Base-by-base conservation (phyloP, 1,140 invertebrate species). In the Wasmannia auropunctata region DNA sequence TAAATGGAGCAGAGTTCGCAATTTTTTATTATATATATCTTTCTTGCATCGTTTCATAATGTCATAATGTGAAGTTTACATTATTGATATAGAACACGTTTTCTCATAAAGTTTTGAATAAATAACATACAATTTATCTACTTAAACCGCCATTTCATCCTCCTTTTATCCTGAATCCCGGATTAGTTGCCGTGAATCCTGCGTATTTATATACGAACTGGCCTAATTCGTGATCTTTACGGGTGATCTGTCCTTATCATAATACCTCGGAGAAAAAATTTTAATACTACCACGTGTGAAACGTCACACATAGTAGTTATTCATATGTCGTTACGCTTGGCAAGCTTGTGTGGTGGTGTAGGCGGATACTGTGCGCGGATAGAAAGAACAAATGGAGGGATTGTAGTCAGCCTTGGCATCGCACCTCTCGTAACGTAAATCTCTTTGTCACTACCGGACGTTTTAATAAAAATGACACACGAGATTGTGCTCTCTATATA, bases 341-440 rank as follows among this genome's bases (percentile, higher is more conserved):
- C 6, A 76, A 54, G 31, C 7, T 16, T 31, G 40, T 25, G 58
- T 83, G 22, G 22, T 34, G 46, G 46, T 16, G 54, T 75, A 22
- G 43, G 37, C 54, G 65, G 3, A 40, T 0, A n/a, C 3, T 40
- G 19, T n/a, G 22, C 22, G 31, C 8, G n/a, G 25, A 75, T 79
- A 76, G 37, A 85, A 88, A 79, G 31, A 49, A 75, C 22, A 85
- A 84, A 62, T 10, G 28, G 19, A 46, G 40, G 74, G 56, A 89
- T 90, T 90, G 88, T 90, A 85, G 88, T 90, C 58, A 85, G 25
- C 89, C 89, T 90, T 90, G 80, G 62, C 31, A 87, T 79, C 51
- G 28, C 31, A 67, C 25, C 37, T 43, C 54, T 69, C 10, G 31
- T 43, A 22, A 46, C 2, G 19, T 60, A 85, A 86, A 88, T 65